Conservation (phyloP, 2,888 invertebrate species). For the Chromoteleia sp. region DNA sequence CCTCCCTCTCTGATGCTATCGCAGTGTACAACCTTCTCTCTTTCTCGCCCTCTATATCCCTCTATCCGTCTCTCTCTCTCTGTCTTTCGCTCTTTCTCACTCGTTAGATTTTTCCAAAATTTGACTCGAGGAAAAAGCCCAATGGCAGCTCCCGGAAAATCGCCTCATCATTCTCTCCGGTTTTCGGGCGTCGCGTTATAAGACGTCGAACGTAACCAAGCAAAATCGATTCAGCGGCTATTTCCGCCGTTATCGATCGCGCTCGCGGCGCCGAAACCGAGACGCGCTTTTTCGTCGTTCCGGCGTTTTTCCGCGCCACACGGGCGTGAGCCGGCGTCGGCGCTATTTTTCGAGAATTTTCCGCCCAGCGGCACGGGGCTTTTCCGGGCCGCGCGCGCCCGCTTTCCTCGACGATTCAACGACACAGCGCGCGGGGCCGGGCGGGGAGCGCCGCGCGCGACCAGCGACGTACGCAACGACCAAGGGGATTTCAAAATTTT, state of each 20-base stretch:
- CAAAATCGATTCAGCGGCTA: conserved; percentile 73
- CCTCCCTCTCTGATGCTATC: no score
- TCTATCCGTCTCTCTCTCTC: conserved; percentile 43
- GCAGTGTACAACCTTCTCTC: no score
- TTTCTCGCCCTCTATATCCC: neutral
- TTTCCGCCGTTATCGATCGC: conserved; percentile 71
- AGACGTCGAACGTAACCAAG: conserved; percentile 66
- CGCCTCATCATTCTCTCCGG: conserved; percentile 14
- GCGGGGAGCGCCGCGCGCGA: conserved; percentile 32
- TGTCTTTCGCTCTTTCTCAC: no score
- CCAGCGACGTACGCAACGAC: conserved; percentile 33
- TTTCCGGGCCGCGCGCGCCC: conserved; percentile 31
- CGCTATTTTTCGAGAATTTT: conserved; percentile 35
- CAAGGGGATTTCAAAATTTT: conserved; percentile 28
- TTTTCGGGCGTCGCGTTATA: conserved; percentile 17
- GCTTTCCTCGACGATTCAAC: conserved; percentile 5
- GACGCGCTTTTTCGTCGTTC: conserved; percentile 43
- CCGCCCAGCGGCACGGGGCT: conserved; percentile 28
- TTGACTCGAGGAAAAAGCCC: conserved; percentile 18
- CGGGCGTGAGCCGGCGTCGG: conserved; percentile 18
- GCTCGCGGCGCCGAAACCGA: conserved; percentile 52
- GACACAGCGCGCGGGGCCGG: conserved; percentile 28
- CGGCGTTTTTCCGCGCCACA: conserved; percentile 12
- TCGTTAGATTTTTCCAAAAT: neutral
- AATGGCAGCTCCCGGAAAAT: conserved; percentile 15